Evolutionary conservation across 1,140 invertebrate genomes (phyloP).

Genomic region (Drosophila teissieri): DNA sequence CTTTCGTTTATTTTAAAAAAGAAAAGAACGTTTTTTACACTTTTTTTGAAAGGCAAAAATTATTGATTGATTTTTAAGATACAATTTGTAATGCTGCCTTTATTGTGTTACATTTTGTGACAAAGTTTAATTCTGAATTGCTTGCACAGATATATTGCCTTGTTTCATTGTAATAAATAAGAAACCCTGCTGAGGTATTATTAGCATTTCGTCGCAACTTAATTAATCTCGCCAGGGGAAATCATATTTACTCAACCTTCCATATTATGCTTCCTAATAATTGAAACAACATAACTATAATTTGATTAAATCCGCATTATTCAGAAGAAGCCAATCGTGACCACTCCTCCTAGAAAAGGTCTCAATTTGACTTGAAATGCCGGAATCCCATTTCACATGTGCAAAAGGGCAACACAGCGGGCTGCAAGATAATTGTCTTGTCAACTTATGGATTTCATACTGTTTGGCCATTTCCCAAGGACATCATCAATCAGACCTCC

Average conservation of each 20-base stretch:
- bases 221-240: background rate
- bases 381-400: background rate
- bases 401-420: slow-evolving; percentile 1
- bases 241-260: background rate
- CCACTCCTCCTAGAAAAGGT: slow-evolving; percentile 9
- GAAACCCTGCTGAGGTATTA: background rate
- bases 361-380: slow-evolving; percentile 27
- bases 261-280: background rate
- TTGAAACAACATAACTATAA: background rate
- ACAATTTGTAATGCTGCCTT: too few relatives aligned
- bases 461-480: slow-evolving; percentile 39
- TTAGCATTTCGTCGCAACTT: too few relatives aligned
- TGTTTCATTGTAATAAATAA: background rate
- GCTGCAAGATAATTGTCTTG: slow-evolving; percentile 48
- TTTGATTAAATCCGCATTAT: slow-evolving; percentile 16
- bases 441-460: slow-evolving; percentile 50
- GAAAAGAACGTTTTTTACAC: background rate
- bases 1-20: background rate
- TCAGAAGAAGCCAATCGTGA: slow-evolving; percentile 14
- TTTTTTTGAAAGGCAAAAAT: too few relatives aligned
- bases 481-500: slow-evolving; percentile 48
- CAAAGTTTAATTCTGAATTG: too few relatives aligned
- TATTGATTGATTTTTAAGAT: too few relatives aligned
- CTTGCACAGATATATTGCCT: too few relatives aligned
- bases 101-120: too few relatives aligned